phyloP scores from a whole-genome alignment of 2,888 invertebrate genomes.

The Disparrhopalites patrizii region DNA sequence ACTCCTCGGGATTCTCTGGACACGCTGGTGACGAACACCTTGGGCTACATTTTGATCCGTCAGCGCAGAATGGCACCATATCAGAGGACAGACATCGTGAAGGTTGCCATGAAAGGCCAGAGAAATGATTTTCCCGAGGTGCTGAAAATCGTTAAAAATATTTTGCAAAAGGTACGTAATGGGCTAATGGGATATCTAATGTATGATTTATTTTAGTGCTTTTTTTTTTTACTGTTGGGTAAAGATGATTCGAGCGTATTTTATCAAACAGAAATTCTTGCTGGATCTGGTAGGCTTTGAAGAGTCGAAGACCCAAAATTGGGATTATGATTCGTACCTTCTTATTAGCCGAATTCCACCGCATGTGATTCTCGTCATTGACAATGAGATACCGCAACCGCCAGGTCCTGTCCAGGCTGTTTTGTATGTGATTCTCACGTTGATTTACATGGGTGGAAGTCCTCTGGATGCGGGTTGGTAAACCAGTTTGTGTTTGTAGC shows the following conservation, averaged over 20 bases:
- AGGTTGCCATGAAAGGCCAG: neutral
- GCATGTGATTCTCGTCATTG: neutral
- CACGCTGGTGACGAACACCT: neutral
- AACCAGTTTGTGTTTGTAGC: neutral
- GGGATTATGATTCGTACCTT: constrained; percentile 3
- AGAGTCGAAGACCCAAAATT: neutral
- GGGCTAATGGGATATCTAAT: neutral
- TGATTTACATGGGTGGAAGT: constrained; percentile 5
- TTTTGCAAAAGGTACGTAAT: neutral
- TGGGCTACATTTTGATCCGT: neutral
- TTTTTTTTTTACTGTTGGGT: neutral
- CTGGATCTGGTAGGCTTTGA: neutral
- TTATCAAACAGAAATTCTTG: neutral
- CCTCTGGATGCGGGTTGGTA: constrained; percentile 1
- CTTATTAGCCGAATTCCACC: neutral
- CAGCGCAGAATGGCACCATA: neutral
- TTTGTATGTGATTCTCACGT: neutral
- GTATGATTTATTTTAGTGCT: neutral
- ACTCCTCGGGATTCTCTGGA: too few relatives aligned
- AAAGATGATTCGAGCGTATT: neutral
- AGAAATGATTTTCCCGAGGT: neutral
- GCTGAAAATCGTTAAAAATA: neutral
- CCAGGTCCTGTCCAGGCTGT: neutral
- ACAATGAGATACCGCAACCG: too few relatives aligned
- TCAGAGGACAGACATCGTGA: neutral